phyloP scores from a whole-genome alignment of 2,888 invertebrate species.

The Hirtodrosophila cameraria region DNA sequence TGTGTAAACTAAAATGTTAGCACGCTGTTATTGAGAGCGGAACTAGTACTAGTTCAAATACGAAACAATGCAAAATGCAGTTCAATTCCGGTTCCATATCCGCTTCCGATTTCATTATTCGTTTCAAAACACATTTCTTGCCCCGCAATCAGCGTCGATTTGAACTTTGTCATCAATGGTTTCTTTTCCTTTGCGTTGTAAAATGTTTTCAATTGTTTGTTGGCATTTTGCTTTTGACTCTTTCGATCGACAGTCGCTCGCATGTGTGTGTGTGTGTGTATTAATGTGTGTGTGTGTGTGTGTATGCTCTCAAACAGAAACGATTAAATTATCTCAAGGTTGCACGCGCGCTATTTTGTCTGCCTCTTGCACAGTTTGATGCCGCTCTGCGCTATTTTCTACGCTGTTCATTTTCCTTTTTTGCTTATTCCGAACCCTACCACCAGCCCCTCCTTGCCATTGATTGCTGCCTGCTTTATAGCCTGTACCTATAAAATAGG shows the following conservation, averaged over 20 bases:
- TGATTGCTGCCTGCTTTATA: too few relatives aligned
- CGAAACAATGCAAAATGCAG: too few relatives aligned
- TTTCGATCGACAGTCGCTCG: conserved; percentile 42
- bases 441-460: background rate
- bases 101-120: background rate
- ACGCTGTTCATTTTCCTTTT: conserved; percentile 28
- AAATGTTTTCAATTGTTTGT: conserved; percentile 64
- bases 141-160: background rate
- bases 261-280: conserved; percentile 17
- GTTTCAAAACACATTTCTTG: conserved; percentile 3
- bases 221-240: conserved; percentile 50
- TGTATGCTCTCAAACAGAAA: conserved; percentile 64
- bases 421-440: background rate
- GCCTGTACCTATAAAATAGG: too few relatives aligned
- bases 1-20: too few relatives aligned
- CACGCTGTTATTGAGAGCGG: too few relatives aligned
- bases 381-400: conserved; percentile 41
- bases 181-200: conserved; percentile 37
- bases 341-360: conserved; percentile 68
- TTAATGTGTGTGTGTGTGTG: conserved; percentile 26
- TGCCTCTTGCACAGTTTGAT: conserved; percentile 31
- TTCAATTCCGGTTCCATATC: conserved; percentile 2
- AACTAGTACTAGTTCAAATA: background rate
- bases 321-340: conserved; percentile 78
- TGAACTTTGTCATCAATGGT: conserved; percentile 5